Conservation (phyloP, 2,888 invertebrate species). For the Drosophila hamatofila region DNA sequence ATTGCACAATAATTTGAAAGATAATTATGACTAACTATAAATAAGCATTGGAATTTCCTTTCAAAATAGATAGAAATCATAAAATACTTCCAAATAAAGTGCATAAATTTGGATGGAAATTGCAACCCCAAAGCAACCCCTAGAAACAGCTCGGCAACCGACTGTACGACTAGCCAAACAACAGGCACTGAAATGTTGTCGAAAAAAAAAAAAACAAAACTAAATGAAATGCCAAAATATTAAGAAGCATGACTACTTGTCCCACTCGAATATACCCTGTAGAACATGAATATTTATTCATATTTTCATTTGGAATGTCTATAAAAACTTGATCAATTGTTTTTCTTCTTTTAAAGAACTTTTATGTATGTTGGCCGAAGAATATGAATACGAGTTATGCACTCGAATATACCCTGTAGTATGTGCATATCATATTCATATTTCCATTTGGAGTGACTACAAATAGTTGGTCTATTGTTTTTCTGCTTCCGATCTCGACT, state of each 20-base stretch:
- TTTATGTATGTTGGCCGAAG: background rate
- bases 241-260: background rate
- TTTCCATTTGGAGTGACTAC: too few relatives aligned
- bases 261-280: background rate
- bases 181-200: constrained; percentile 56
- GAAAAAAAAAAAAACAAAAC: constrained; percentile 15
- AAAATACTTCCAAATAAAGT: background rate
- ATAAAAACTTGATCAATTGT: too few relatives aligned
- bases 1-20: background rate
- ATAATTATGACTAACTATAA: background rate
- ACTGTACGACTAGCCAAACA: constrained; percentile 24
- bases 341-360: background rate
- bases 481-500: too few relatives aligned
- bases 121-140: constrained; percentile 41
- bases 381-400: too few relatives aligned
- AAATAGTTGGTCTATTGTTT: too few relatives aligned
- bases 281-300: accelerated
- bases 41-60: background rate
- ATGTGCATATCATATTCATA: too few relatives aligned
- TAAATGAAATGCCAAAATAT: constrained; percentile 49
- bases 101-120: background rate
- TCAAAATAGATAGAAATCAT: background rate
- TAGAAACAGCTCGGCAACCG: constrained; percentile 35
- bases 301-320: background rate
- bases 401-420: background rate